Conservation (phyloP, 1,140 invertebrate species). For the Acromyrmex echinatior region DNA sequence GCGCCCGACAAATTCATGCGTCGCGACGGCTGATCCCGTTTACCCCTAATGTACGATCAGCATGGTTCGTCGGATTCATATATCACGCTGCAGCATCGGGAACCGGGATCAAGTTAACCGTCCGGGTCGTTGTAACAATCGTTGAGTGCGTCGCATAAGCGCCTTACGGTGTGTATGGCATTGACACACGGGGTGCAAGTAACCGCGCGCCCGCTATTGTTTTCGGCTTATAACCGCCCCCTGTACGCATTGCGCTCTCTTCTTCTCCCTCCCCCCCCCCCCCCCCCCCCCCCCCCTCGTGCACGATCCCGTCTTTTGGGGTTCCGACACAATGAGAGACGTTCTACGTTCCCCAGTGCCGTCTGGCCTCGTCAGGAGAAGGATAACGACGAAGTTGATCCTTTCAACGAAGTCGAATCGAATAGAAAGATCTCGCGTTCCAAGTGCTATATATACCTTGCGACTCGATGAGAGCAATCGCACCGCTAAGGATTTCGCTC, state of each 20-base stretch:
- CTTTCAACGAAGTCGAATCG: constrained; percentile 26
- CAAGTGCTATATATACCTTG: constrained; percentile 56
- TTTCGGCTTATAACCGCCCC: constrained; percentile 75
- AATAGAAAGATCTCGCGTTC: constrained; percentile 57
- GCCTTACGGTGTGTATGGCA: constrained; percentile 74
- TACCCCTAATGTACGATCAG: constrained; percentile 70
- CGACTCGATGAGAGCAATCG: constrained; percentile 49
- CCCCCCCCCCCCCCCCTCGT: neutral
- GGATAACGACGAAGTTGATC: constrained; percentile 27
- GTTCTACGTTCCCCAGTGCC: constrained; percentile 48
- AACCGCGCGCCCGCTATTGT: constrained; percentile 71
- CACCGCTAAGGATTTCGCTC: constrained; percentile 49
- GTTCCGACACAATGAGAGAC: constrained; percentile 67
- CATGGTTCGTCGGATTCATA: constrained; percentile 64
- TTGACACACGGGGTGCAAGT: constrained; percentile 75
- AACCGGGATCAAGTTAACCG: constrained; percentile 74
- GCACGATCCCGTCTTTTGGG: constrained; percentile 44
- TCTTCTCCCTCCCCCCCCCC: constrained; percentile 5
- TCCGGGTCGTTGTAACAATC: constrained; percentile 68
- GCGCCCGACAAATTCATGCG: constrained; percentile 59
- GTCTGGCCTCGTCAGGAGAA: constrained; percentile 54
- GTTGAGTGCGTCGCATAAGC: constrained; percentile 72
- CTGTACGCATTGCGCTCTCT: constrained; percentile 39
- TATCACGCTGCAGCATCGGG: constrained; percentile 65
- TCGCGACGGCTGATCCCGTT: constrained; percentile 55